Base-by-base conservation (phyloP, 2,888 invertebrate genomes). In the Ennomos fuscantarius region DNA sequence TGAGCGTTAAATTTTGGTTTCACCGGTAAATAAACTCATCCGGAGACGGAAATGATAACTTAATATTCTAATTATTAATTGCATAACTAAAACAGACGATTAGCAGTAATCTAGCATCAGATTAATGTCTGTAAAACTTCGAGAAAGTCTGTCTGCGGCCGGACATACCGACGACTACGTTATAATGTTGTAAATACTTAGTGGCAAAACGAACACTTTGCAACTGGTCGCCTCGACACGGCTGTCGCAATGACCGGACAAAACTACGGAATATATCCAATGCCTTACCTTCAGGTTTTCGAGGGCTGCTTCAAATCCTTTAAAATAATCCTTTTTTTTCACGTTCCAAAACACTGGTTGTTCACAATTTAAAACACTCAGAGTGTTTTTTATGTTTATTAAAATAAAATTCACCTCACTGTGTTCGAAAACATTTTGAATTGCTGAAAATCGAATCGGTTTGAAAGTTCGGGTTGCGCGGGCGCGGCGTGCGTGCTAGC, bases 181-280 rank as follows among this genome's bases (percentile, higher is more conserved):
- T 72, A 72, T 81, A 80, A 70, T 88, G 85, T 87, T 84, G 88
- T 80, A 87, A 89, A 87, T 86, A 78, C 78, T 79, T 75, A 77
- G 74, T 73, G 73, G 78, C 79, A 73, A 74, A 75, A 81, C 74
- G 78, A 82, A 81, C 83, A 82, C 76, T 72, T 79, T 81, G 83
- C 82, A 81, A 81, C 73, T 75, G 71, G 64, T 79, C 74, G 75
- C 74, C 74, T 78, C 76, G 72, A 72, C 74, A 75, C 66, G 62
- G 73, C 74, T 78, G 65, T 63, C 60, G 65, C 63, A 68, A 65
- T 53, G 36, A 52, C 55, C 52, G 49, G 15, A 55, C 49, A 40
- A 55, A 53, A 65, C 59, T 66, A 70, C 48, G 50, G 66, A 70
- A 52, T 55, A 57, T 70, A 76, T 70, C 70, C 74, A 78, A 70